A percentile compares a stretch with the other conserved stretches of the same genome.
Evolutionary conservation across 1,140 invertebrate species (phyloP).

Genomic region (Zaprionus tsacasi): DNA sequence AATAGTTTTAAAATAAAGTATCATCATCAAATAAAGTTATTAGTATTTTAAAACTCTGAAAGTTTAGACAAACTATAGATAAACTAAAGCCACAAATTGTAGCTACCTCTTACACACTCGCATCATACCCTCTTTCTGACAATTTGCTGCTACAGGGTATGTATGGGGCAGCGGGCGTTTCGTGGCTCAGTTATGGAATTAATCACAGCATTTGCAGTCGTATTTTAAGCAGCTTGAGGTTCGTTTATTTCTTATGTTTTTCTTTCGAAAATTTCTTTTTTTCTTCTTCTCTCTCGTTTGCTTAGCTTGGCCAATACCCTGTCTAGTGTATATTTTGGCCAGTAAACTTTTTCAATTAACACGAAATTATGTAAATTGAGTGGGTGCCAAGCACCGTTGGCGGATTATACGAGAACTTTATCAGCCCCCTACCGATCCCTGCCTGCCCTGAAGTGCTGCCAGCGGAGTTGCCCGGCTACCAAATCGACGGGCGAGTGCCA

Average conservation of each 20-base stretch:
- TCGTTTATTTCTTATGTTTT: conserved; percentile 8
- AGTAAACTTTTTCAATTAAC: conserved; percentile 76
- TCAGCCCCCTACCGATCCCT: too few relatives aligned
- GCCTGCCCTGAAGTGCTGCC: not conserved
- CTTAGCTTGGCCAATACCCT: conserved; percentile 43
- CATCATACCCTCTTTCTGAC: not conserved
- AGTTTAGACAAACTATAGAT: too few relatives aligned
- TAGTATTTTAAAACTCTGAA: too few relatives aligned
- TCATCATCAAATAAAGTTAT: too few relatives aligned
- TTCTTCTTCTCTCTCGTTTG: conserved; percentile 7
- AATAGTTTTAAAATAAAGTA: too few relatives aligned
- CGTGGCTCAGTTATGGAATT: conserved; percentile 64
- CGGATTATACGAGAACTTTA: not conserved
- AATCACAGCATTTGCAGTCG: conserved; percentile 67
- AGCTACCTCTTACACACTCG: too few relatives aligned
- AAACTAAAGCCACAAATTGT: too few relatives aligned
- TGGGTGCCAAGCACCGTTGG: conserved; percentile 50
- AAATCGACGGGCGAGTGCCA: conserved; percentile 10
- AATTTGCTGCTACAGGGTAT: not conserved
- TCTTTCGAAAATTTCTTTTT: conserved; percentile 10
- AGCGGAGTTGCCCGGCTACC: conserved; percentile 42
- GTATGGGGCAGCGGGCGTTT: conserved; percentile 18
- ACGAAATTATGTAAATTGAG: conserved; percentile 78
- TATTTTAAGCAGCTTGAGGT: conserved; percentile 66
- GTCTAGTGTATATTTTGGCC: conserved; percentile 50